Evolutionary conservation across 2,797 vertebrate genomes (phyloP), one percentile per base, ranked within the genome.

Genomic region (Salarias fasciatus): DNA sequence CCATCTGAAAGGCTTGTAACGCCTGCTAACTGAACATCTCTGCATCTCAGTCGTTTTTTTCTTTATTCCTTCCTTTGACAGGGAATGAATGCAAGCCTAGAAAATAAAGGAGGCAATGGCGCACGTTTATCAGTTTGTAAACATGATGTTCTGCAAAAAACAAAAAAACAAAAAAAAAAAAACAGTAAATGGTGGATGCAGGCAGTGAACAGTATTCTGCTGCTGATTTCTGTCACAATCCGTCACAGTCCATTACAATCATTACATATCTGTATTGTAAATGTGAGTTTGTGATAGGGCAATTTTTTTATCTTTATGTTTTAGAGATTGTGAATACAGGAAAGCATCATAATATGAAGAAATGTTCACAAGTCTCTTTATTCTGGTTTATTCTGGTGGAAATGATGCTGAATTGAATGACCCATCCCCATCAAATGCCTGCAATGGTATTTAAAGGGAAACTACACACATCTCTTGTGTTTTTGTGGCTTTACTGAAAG

Each of bases 401-500:
- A 73, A 71, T 33, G 44, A 69, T 45, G 37, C 33, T 70, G 67
- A 72, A 72, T 72, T 80, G 51, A 68, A 63, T 8, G 66, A 43
- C 77, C 86, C 85, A 83, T 87, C 84, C 82, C 84, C 87, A 83
- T n/a, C n/a, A n/a, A 77, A 66, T 46, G 63, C 65, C 37, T 69
- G 52, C 69, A 50, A 38, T 69, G 53, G 37, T 6, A 55, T 61
- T 69, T 47, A 55, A 67, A 33, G 18, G 53, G 33, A 43, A 33
- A 46, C 49, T 2, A 24, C n/a, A n/a, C n/a, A n/a, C n/a, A n/a
- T n/a, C 24, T 24, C 18, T 24, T 24, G 3, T 24, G 3, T 2
- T 24, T 24, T 24, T 24, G 3, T 24, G 2, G n/a, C n/a, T n/a
- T n/a, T n/a, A n/a, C n/a, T n/a, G n/a, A n/a, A n/a, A n/a, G n/a